Base-by-base conservation (phyloP, 1,140 invertebrate genomes). In the Monochamus saltuarius region DNA sequence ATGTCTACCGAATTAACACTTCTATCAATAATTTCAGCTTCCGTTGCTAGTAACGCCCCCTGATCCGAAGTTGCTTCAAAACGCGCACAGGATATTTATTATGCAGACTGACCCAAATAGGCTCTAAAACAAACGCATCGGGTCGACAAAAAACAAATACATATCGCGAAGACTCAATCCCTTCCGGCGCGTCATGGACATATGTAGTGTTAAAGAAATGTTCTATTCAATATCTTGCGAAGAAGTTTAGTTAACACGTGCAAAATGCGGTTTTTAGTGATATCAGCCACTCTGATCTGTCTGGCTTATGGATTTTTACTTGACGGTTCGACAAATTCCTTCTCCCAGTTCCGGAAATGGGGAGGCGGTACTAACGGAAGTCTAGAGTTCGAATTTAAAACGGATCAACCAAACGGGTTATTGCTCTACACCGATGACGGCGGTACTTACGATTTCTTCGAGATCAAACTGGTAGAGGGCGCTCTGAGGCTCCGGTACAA, bases 351-450 rank as follows among this genome's bases (percentile, higher is more conserved):
- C 74, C 83, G 87, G 3, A 91, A 92, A 74, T 97, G 95, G 93
- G 90, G 91, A 73, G 87, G 89, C 7, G 89, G 86, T 1, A 77
- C 91, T 1, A 94, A 94, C 73, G 90, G 90, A 8, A 91, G 87
- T n/a, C 77, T 97, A 6, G 91, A 94, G 73, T 86, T 97, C 67
- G 93, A 97, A 75, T 96, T 97, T 79, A 92, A 92, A 79, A 97
- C 94, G 4, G 87, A 91, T 53, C 88, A 92, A 73, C 90, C 91
- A 0, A 94, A 94, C 78, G 93, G 92, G 7, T 77, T 96, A 56
- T 78, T 97, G 13, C 80, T 97, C 40, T 97, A 97, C 77, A 95
- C 93, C 1, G 94, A 97, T 74, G 95, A 97, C 74, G 94, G 94
- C 4, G 92, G 92, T 9, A 91, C 89, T 13, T 92, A 93, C 70